Evolutionary conservation across 2,888 invertebrate genomes (phyloP), one percentile per base, ranked within the genome.

Genomic region (Xestia rhomboidea): DNA sequence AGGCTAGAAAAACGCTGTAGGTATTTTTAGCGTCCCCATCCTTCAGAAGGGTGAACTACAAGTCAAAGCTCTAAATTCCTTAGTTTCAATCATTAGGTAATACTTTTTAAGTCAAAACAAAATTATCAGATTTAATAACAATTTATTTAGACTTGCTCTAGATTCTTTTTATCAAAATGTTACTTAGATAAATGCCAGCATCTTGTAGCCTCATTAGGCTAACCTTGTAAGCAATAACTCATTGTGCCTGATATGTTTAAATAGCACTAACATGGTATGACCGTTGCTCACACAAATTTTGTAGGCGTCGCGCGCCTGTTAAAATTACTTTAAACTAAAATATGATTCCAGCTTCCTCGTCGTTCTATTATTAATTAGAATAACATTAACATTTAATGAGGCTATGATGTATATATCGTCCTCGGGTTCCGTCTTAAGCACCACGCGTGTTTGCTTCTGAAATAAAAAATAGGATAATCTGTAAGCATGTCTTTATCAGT

Each of bases 381-480:
- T 34, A 57, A 34, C 27, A 41, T 24, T 64, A 62, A 13, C 0
- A 46, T 34, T 2, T 54, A 64, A 72, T 44, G 46, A 68, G 73
- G 38, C 5, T 70, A 60, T 34, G 7, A 8, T 21, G 41, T 67
- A 27, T 34, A 54, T 63, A 70, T 7, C 0, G 21, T 63, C 44
- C 18, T 74, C 7, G 60, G 79, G 4, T 84, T 68, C 18, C 54
- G 64, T 18, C 69, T 71, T 73, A 88, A 83, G 44, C 88, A 88
- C 88, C 88, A 88, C 0, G 87, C 85, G 7, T 78, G 41, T 2
- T 81, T 75, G 72, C 85, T 88, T 77, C 95, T 95, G 93, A 57
- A 94, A 93, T 51, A 66, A 79, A 81, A 87, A 81, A 79, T 46
- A 60, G 71, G 18, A 21, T 18, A 1, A 18, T n/a, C 6, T 7